A percentile compares a stretch with the other conserved stretches of the same genome.
These are phyloP conservation scores for Antennarius striatus DNA, from an alignment of 2,113 vertebrate species.

Conservation along the genomic window DNA sequence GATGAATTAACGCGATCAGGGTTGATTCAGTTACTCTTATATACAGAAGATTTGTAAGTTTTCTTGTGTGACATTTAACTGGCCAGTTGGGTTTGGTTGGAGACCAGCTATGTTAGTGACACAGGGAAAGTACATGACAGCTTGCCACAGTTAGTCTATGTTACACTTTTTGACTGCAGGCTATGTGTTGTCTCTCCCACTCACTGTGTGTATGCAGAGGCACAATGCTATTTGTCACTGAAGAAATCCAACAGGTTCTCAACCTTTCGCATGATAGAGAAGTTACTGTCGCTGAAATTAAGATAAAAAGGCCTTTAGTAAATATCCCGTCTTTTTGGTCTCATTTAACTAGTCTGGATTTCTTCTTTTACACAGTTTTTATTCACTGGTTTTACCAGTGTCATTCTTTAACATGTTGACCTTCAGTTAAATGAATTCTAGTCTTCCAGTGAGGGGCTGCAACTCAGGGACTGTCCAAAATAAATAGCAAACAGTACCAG, in stretches of 20 bases:
- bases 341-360: constrained; percentile 13
- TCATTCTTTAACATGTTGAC: neutral
- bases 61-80: constrained; percentile 18
- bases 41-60: neutral
- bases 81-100: constrained; percentile 14
- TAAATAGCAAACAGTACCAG: no score
- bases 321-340: neutral
- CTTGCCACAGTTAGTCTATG: constrained; percentile 33
- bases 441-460: no score
- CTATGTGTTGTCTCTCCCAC: constrained; percentile 46
- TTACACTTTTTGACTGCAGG: constrained; percentile 33
- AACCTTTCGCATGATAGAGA: neutral
- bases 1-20: neutral
- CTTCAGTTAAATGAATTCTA: no score
- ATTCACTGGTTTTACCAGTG: neutral
- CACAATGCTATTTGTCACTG: constrained; percentile 3
- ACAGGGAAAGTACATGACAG: constrained; percentile 31
- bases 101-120: constrained; percentile 26
- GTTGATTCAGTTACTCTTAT: neutral
- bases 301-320: no score
- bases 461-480: no score
- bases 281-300: neutral
- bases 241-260: constrained; percentile 6
- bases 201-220: constrained; percentile 5
- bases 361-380: neutral